A percentile compares a stretch with the other conserved stretches of the same genome.
Evolutionary conservation across 2,888 invertebrate species (phyloP).

Genomic region (Unio delphinus): DNA sequence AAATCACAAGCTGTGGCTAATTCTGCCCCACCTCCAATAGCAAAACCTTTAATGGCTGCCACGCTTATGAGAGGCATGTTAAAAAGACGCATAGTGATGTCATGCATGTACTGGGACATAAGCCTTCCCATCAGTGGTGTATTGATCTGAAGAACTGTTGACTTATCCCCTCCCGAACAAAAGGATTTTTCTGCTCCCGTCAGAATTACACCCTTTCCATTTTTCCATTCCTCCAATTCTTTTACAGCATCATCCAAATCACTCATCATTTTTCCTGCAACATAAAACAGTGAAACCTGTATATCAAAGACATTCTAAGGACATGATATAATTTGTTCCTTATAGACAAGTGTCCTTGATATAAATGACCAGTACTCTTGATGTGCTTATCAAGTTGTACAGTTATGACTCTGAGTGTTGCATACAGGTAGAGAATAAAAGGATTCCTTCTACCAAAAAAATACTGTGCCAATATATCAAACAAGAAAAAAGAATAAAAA

Average conservation of each 20-base stretch:
- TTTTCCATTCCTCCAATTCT: conserved; percentile 72
- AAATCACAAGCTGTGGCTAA: conserved; percentile 74
- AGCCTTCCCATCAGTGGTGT: conserved; percentile 65
- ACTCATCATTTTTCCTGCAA: conserved; percentile 75
- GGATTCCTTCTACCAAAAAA: too few species aligned
- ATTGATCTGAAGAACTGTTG: conserved; percentile 65
- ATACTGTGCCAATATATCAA: too few species aligned
- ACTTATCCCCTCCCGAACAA: conserved; percentile 75
- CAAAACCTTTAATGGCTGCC: conserved; percentile 73
- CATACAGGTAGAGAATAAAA: too few species aligned
- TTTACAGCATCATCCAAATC: conserved; percentile 71
- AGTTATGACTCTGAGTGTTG: too few species aligned
- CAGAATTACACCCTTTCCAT: conserved; percentile 73
- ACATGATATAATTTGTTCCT: too few species aligned
- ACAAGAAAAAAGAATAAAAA: too few species aligned
- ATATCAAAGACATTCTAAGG: neutral
- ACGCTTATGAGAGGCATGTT: conserved; percentile 73
- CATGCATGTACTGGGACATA: conserved; percentile 74
- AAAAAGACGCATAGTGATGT: conserved; percentile 69
- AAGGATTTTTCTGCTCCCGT: conserved; percentile 73
- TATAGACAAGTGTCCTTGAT: too few species aligned
- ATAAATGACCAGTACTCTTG: too few species aligned
- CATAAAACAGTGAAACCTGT: conserved; percentile 2
- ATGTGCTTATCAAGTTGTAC: too few species aligned
- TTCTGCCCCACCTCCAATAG: conserved; percentile 76